Evolutionary conservation across 1,140 invertebrate genomes (phyloP), one percentile per base, ranked within the genome.

Genomic region (Cydia pomonella): DNA sequence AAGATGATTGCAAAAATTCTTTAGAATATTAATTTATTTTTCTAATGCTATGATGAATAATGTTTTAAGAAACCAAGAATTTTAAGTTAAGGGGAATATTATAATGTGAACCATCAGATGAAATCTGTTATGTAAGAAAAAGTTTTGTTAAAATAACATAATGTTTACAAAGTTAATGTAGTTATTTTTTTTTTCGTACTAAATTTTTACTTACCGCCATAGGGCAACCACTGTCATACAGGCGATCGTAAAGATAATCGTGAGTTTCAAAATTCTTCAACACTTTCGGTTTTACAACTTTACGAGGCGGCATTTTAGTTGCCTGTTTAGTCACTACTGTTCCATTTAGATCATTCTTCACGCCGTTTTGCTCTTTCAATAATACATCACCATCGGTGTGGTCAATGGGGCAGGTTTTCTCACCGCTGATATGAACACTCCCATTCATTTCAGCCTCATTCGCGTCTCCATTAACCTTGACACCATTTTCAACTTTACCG

Each of bases 201-300:
- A 21, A 9, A 23, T 23, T 47, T 64, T 29, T 23, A 87, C 91
- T 90, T 75, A 92, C 91, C 76, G 79, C 79, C 77, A 88, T 85
- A 18, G 91, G 91, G 73, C 89, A 92, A 7, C 87, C 83, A 9
- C 80, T 78, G 62, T 87, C 88, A 71, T 89, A 92, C 53, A 92
- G 79, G 0, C 91, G 83, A 78, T 92, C 91, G 66, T 92, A 92
- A 74, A 91, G 76, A 75, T 87, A 89, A 9, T 88, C 83, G 47
- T 73, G 76, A 2, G 89, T 89, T 62, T 92, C 89, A 13, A 78
- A 47, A 75, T 92, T 92, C 80, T 89, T 92, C 71, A 92, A 73
- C 73, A 92, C 85, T 80, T 87, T 90, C 1, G 91, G 91, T 69
- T 82, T 86, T 7, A 83, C 80, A 41, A 91, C 85, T 79, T 79